These are phyloP conservation scores for Petaurus breviceps DNA, from an alignment of 2,113 vertebrate genomes.

Conservation along the genomic window DNA sequence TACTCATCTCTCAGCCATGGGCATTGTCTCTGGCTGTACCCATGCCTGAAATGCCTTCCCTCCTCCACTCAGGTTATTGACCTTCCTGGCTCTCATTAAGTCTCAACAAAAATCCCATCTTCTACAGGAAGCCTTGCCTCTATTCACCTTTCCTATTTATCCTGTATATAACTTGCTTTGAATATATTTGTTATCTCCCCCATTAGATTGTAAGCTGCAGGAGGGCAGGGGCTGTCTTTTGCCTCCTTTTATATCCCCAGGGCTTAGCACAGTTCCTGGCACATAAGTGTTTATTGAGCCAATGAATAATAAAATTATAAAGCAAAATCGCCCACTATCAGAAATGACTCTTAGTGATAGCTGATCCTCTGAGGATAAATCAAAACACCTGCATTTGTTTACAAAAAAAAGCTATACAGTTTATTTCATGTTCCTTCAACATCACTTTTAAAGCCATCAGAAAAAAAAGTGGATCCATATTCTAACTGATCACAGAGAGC, in stretches of 20 bases:
- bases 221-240: neutral
- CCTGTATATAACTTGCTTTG: neutral
- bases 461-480: neutral
- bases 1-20: too few relatives aligned
- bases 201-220: neutral
- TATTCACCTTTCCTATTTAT: neutral
- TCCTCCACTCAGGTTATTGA: neutral
- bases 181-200: neutral
- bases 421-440: constrained; percentile 66
- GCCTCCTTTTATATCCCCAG: neutral
- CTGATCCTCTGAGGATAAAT: constrained; percentile 7
- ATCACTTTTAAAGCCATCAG: constrained; percentile 54
- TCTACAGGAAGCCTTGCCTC: neutral
- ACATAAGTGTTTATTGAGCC: neutral
- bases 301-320: constrained; percentile 49
- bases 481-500: constrained; percentile 22
- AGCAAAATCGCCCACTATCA: constrained; percentile 6
- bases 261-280: neutral
- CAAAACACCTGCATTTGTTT: constrained; percentile 52
- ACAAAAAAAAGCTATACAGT: constrained; percentile 67
- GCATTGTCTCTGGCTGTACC: too few relatives aligned
- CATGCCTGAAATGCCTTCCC: neutral
- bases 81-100: too few relatives aligned
- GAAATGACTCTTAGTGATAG: constrained; percentile 1
- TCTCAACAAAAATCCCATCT: neutral